These are phyloP conservation scores for Phocoena phocoena DNA, from an alignment of 2,113 vertebrate species.

Conservation along the genomic window DNA sequence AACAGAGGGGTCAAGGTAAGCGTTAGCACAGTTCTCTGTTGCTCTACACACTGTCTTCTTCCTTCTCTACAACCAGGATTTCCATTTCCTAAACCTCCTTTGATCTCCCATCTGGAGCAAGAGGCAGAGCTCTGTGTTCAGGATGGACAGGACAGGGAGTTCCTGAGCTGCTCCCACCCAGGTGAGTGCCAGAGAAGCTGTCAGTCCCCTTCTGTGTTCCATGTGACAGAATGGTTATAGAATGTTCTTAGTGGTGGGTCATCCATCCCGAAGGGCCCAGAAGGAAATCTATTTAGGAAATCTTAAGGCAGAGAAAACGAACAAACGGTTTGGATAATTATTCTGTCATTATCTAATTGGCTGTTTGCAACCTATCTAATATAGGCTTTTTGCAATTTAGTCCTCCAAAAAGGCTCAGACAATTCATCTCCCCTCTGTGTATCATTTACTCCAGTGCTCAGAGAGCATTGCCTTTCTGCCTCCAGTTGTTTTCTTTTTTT, in stretches of 20 bases:
- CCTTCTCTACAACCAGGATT: conserved; percentile 18
- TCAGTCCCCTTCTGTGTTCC: background rate
- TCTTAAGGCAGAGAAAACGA: background rate
- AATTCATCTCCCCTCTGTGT: background rate
- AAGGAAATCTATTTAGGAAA: background rate
- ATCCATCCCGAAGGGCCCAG: background rate
- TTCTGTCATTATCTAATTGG: background rate
- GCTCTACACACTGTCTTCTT: background rate
- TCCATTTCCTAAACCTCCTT: conserved; percentile 21
- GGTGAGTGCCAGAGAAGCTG: conserved; percentile 3
- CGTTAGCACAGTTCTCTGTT: background rate
- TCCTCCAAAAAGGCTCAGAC: background rate
- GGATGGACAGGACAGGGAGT: background rate
- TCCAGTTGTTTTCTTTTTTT: background rate
- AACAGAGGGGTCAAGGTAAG: background rate
- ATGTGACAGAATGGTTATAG: background rate
- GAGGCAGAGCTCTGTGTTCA: background rate
- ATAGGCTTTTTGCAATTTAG: background rate
- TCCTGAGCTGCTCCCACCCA: background rate
- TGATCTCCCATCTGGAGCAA: conserved; percentile 32
- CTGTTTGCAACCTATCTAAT: background rate
- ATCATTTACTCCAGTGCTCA: background rate
- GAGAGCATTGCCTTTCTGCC: background rate
- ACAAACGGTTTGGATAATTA: background rate
- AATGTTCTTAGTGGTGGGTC: background rate